phyloP scores from a whole-genome alignment of 2,113 vertebrate genomes.

The Solenodon paradoxus region DNA sequence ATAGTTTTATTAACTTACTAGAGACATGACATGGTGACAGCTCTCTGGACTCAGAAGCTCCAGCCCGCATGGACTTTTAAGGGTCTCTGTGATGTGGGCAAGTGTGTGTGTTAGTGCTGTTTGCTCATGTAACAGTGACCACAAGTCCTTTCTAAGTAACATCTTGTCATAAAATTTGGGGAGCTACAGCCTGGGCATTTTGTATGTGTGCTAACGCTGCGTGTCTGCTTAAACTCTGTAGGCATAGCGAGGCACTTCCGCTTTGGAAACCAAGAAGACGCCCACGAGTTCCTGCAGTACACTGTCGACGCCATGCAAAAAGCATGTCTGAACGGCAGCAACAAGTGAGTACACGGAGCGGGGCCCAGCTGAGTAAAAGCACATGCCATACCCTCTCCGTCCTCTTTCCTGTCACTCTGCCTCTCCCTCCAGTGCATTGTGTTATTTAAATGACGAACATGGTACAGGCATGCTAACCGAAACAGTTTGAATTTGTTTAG shows the following conservation, averaged over 20 bases:
- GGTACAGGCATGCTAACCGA: neutral
- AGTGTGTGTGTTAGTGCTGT: neutral
- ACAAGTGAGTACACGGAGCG: slow-evolving; percentile 88
- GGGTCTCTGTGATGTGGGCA: no score
- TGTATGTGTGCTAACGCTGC: neutral
- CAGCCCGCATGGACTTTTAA: neutral
- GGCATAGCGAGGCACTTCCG: slow-evolving; percentile 97
- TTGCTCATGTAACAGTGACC: neutral
- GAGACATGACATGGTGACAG: neutral
- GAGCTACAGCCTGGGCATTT: no score
- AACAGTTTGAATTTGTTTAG: neutral
- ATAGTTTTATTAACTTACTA: neutral
- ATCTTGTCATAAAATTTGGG: neutral
- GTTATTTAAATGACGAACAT: neutral
- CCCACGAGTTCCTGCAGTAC: slow-evolving; percentile 96
- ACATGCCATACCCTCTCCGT: no score
- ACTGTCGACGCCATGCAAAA: slow-evolving; percentile 98
- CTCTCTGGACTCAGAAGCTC: neutral
- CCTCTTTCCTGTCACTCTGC: no score
- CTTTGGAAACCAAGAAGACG: slow-evolving; percentile 96
- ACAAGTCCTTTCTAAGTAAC: neutral
- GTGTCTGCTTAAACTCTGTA: slow-evolving; percentile 73
- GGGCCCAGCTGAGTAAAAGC: no score
- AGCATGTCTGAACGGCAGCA: slow-evolving; percentile 93
- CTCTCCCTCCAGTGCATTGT: neutral